Percentiles rank a stretch among this genome's conserved stretches.
Evolutionary conservation across 2,797 vertebrate species (phyloP).

Genomic region (Mormyrops attenuatus): DNA sequence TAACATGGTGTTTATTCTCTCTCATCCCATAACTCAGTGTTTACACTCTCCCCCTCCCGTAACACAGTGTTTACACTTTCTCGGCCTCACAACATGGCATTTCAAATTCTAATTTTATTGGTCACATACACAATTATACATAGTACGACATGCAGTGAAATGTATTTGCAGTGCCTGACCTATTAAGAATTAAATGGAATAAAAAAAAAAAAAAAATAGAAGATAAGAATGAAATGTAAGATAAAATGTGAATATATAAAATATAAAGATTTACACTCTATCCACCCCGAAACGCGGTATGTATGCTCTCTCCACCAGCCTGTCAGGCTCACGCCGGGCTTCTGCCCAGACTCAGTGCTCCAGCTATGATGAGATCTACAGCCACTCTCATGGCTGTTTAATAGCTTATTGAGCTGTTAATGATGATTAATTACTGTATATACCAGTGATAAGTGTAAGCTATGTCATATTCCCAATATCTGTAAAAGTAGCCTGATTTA

Average conservation of each 20-base stretch:
- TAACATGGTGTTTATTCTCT: no score
- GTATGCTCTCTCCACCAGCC: background rate
- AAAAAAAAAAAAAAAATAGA: no score
- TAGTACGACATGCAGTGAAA: no score
- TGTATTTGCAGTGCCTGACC: no score
- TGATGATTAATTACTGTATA: constrained; percentile 49
- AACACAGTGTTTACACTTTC: background rate
- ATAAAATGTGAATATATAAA: no score
- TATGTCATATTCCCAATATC: constrained; percentile 35
- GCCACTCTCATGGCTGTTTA: constrained; percentile 56
- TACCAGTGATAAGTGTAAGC: constrained; percentile 13
- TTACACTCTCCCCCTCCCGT: no score
- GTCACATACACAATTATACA: no score
- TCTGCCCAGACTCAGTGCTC: constrained; percentile 27
- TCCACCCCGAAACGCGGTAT: background rate
- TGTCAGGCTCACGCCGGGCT: background rate
- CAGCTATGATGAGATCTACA: constrained; percentile 42
- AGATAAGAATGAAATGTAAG: no score
- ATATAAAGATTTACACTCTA: background rate
- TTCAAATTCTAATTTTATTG: no score
- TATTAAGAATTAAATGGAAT: no score
- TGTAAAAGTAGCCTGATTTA: constrained; percentile 20
- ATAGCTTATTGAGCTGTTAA: constrained; percentile 48
- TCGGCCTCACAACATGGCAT: background rate
- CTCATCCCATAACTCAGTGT: no score